Base-by-base conservation (phyloP, 2,797 vertebrate species). In the Thalassophryne amazonica region DNA sequence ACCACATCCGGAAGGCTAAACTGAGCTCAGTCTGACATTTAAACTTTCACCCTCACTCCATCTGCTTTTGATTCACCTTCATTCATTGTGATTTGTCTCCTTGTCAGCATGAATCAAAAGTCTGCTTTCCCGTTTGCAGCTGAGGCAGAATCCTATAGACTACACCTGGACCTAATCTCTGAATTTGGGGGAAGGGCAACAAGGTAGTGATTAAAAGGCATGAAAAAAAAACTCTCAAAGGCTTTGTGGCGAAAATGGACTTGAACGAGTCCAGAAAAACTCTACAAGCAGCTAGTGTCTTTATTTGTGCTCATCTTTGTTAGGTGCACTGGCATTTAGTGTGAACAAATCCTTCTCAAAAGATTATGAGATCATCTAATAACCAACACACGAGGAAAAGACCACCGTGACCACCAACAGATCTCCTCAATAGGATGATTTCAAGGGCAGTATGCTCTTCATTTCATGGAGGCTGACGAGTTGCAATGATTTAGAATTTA, bases 141-240 rank as follows among this genome's bases (percentile, higher is more conserved):
- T 52, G 48, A 60, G 49, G 31, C 27, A 28, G 43, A 63, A 74
- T 46, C 58, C 71, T 52, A 60, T 13, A 16, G 42, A 42, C 45
- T 45, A 55, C 82, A 85, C 81, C 78, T 86, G 79, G 73, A 78
- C 49, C 32, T 73, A 76, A 84, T 84, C 78, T 73, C 25, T 13
- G 58, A 79, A 71, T 70, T 54, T 42, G 37, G 40, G 41, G n/a
- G 18, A 6, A 9, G 41, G 27, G 18, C 14, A 14, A 8, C 14
- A 25, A 30, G 17, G 15, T 20, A 34, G 36, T 49, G 29, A 31
- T 9, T 13, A 19, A 5, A 38, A 64, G 58, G 64, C 53, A 54
- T 10, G 20, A n/a, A 20, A 28, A 60, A 36, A 37, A 58, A 59
- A 27, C 29, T 71, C 64, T 58, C 39, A 4, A 0, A 18, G 50